Evolutionary conservation across 2,888 invertebrate genomes (phyloP).

Genomic region (Heliconius sara): DNA sequence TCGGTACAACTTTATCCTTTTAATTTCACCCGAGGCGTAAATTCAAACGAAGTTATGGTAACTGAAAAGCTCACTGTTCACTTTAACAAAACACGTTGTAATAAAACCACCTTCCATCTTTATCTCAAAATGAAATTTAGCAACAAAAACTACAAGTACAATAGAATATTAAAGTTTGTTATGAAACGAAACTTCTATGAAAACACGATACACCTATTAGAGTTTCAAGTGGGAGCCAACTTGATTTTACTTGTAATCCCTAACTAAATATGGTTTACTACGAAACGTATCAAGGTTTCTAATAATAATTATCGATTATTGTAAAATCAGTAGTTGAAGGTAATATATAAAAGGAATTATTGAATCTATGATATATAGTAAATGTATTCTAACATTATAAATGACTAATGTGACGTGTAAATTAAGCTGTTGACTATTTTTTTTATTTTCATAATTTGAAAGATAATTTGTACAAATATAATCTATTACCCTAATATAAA

Average conservation of each 20-base stretch:
- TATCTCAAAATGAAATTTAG: constrained; percentile 1
- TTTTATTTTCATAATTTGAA: too few relatives aligned
- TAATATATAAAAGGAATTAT: background rate
- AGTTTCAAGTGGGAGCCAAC: constrained; percentile 1
- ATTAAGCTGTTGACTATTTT: too few relatives aligned
- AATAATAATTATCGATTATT: background rate
- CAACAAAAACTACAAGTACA: constrained; percentile 24
- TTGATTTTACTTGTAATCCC: constrained; percentile 3
- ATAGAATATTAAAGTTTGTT: constrained; percentile 25
- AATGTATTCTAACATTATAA: background rate
- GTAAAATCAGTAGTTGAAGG: background rate
- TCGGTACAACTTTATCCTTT: background rate
- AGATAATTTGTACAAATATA: too few relatives aligned
- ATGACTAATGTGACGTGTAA: too few relatives aligned
- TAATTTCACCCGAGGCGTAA: background rate
- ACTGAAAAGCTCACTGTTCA: too few relatives aligned
- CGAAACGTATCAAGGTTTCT: background rate
- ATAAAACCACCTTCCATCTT: background rate
- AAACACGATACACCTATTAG: constrained; percentile 9
- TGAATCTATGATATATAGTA: background rate
- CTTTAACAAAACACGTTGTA: background rate
- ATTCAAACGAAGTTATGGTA: too few relatives aligned
- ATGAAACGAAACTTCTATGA: constrained; percentile 14
- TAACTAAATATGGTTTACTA: background rate
- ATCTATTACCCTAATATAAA: too few relatives aligned